A percentile compares a stretch with the other conserved stretches of the same genome.
Conservation (phyloP, 2,113 vertebrate genomes). For the Sturnira hondurensis region DNA sequence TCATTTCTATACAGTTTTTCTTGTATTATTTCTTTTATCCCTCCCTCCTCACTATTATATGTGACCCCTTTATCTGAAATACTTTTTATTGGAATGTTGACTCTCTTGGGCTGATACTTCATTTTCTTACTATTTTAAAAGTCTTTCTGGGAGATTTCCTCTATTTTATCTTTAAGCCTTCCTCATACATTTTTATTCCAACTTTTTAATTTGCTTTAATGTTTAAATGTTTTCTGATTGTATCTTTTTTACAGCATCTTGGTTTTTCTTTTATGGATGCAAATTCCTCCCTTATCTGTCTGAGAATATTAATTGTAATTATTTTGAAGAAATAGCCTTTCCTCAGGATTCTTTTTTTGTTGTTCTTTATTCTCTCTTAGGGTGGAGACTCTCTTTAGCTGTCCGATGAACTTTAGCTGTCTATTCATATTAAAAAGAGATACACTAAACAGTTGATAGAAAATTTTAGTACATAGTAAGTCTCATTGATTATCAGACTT, state of each 20-base stretch:
- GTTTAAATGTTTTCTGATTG: neutral
- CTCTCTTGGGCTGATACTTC: neutral
- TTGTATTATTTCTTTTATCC: neutral
- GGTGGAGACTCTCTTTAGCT: conserved; percentile 14
- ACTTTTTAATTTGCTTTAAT: neutral
- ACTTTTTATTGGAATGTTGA: neutral
- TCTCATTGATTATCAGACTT: neutral
- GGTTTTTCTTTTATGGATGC: neutral
- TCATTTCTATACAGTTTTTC: neutral
- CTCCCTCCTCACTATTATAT: neutral
- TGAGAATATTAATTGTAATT: conserved; percentile 16
- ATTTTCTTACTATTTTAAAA: neutral
- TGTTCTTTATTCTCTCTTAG: neutral
- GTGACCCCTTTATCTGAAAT: neutral
- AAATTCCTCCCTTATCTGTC: conserved; percentile 7
- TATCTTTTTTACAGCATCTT: neutral
- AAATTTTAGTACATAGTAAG: neutral
- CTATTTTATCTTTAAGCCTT: neutral
- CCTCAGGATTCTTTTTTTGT: neutral
- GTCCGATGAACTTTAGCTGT: neutral
- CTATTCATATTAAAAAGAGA: neutral
- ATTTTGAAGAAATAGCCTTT: neutral
- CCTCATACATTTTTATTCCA: neutral
- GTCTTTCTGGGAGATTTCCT: neutral
- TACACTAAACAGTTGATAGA: neutral